Conservation (phyloP, 2,113 vertebrate genomes). For the Australoheros scitulus region DNA sequence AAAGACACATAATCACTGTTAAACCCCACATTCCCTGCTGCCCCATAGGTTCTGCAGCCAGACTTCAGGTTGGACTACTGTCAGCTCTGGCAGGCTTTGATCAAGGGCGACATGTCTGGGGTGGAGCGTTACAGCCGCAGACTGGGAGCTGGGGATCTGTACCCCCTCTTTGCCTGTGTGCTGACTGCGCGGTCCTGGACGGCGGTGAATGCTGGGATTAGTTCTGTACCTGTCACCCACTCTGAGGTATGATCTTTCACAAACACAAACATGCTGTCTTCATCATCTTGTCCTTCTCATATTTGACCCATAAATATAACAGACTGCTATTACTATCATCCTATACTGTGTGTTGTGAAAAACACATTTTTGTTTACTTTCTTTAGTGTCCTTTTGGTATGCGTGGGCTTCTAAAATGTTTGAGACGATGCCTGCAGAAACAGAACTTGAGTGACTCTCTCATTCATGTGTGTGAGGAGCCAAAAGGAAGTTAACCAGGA, state of each 20-base stretch:
- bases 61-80: constrained; percentile 93
- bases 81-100: constrained; percentile 93
- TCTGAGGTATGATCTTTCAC: constrained; percentile 82
- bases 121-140: constrained; percentile 87
- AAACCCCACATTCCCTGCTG: background rate
- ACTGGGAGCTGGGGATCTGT: constrained; percentile 91
- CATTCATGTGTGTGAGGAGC: background rate
- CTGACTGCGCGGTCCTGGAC: constrained; percentile 93
- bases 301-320: background rate
- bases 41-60: constrained; percentile 83
- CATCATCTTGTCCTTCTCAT: background rate
- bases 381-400: background rate
- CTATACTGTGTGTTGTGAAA: background rate
- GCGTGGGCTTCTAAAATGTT: background rate
- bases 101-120: constrained; percentile 85
- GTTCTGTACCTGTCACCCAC: constrained; percentile 82
- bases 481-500: background rate
- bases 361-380: background rate
- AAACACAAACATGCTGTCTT: background rate
- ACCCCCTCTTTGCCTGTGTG: constrained; percentile 93
- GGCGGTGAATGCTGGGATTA: constrained; percentile 88
- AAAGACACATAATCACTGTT: background rate
- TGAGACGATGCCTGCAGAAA: background rate
- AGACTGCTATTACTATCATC: background rate
- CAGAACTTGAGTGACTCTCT: background rate